Conservation (phyloP, 2,113 vertebrate species). For the Neolamprologus sp. region DNA sequence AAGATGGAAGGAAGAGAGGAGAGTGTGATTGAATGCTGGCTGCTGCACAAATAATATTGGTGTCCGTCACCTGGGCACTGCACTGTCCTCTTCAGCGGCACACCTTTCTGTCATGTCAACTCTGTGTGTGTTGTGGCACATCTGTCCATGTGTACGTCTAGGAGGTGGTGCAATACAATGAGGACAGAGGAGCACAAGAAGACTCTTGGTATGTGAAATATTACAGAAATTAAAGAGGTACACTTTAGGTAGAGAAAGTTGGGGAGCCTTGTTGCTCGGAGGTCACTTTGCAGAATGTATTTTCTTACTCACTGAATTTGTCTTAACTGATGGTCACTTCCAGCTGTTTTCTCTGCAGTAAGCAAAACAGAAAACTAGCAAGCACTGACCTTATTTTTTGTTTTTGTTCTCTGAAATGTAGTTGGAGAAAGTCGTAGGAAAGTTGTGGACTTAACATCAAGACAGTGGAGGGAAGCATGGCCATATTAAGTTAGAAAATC, state of each 20-base stretch:
- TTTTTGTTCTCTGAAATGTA: not conserved
- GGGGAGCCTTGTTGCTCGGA: not conserved
- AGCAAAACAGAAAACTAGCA: not conserved
- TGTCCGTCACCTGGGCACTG: slow-evolving; percentile 45
- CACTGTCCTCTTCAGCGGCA: slow-evolving; percentile 19
- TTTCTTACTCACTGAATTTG: not conserved
- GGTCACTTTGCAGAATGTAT: not conserved
- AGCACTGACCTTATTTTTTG: not conserved
- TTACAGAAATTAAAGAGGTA: not conserved
- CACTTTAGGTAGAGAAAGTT: not conserved
- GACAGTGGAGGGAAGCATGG: not conserved
- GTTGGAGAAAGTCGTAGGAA: not conserved
- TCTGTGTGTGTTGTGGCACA: not conserved
- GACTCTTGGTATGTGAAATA: not conserved
- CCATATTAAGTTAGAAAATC: not conserved
- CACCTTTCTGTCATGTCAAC: slow-evolving; percentile 20
- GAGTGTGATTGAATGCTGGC: slow-evolving; percentile 35
- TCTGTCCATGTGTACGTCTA: not conserved
- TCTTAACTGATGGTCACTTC: not conserved
- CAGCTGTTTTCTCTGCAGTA: not conserved
- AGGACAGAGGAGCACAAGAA: not conserved
- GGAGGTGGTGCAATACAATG: not conserved
- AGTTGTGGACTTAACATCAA: not conserved
- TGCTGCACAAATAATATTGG: slow-evolving; percentile 48
- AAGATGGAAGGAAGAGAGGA: slow-evolving; percentile 9